These are phyloP conservation scores for Xestia ashworthii DNA, from an alignment of 2,888 invertebrate species.

Conservation along the genomic window DNA sequence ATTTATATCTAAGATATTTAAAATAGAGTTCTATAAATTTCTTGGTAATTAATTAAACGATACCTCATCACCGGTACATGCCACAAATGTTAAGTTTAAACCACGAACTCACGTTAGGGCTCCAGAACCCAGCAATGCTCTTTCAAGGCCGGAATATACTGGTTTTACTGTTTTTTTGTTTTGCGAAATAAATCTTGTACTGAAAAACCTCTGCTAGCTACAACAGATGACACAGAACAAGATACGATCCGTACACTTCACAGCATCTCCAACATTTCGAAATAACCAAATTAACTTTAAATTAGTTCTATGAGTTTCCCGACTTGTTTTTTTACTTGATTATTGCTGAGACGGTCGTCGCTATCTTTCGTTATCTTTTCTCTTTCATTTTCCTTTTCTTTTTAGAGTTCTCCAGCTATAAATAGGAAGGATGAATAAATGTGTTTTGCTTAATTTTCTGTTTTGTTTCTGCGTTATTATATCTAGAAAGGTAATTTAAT, in stretches of 20 bases:
- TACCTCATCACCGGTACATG: too few relatives aligned
- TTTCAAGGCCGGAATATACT: neutral
- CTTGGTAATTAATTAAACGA: too few relatives aligned
- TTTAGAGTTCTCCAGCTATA: conserved; percentile 34
- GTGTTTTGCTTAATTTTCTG: conserved; percentile 47
- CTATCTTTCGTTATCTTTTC: conserved; percentile 62
- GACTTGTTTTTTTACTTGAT: conserved; percentile 71
- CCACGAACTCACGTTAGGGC: too few relatives aligned
- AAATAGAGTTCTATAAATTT: too few relatives aligned
- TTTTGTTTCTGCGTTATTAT: conserved; percentile 21
- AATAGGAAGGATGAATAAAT: conserved; percentile 51
- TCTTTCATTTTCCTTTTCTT: conserved; percentile 47
- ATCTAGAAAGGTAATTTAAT: conserved; percentile 17
- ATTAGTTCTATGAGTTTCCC: conserved; percentile 74
- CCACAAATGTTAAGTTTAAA: too few relatives aligned
- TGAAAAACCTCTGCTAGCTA: neutral
- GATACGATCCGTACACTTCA: conserved; percentile 30
- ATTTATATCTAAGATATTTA: too few relatives aligned
- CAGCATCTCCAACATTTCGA: conserved; percentile 68
- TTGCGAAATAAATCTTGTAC: neutral
- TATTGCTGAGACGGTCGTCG: conserved; percentile 69
- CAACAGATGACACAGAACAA: conserved; percentile 41
- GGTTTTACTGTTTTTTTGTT: neutral
- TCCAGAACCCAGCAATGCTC: neutral
- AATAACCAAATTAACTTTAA: conserved; percentile 79